Base-by-base conservation (phyloP, 2,113 vertebrate species). In the Physeter macrocephalus region DNA sequence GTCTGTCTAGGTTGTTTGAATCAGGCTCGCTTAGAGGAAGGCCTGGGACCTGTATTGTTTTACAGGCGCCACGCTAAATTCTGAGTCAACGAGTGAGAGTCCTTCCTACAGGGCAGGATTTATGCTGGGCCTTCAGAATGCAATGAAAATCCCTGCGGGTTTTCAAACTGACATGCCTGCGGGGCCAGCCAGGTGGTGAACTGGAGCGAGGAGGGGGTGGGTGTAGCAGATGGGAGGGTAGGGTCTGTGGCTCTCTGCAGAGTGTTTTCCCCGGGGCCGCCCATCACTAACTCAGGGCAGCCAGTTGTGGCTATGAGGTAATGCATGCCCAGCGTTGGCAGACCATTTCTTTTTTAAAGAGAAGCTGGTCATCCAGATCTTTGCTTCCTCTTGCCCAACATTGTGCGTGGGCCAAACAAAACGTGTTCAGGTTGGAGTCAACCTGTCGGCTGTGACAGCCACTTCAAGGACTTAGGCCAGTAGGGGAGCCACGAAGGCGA, bases 141-240 rank as follows among this genome's bases (percentile, higher is more conserved):
- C 34, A 75, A 34, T 82, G 18, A 23, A 49, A 88, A 27, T 27
- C 13, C 34, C 25, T 6, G 21, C 0, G 0, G 15, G 11, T 15
- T 92, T 46, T 78, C 46, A 31, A 43, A 59, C 15, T 39, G 46
- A 39, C 0, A 0, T 57, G 80, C 39, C 61, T 81, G 15, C 20
- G 6, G 87, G 61, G 75, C 67, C 72, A 52, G 41, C n/a, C 66
- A 39, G 7, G 20, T 57, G 2, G 29, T n/a, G 10, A 20, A 9
- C 23, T 14, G 41, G 84, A 59, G 89, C 0, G 4, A n/a, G 27
- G 57, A 39, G 59, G 39, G 39, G 36, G 21, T n/a, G 52, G 25
- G 52, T 2, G 2, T 23, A 21, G 15, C 52, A 1, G 3, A 20
- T n/a, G 25, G 25, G 27, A 27, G 20, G 2, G 1, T 52, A 64